Base-by-base conservation (phyloP, 2,113 vertebrate species). In the Microtus oregoni region DNA sequence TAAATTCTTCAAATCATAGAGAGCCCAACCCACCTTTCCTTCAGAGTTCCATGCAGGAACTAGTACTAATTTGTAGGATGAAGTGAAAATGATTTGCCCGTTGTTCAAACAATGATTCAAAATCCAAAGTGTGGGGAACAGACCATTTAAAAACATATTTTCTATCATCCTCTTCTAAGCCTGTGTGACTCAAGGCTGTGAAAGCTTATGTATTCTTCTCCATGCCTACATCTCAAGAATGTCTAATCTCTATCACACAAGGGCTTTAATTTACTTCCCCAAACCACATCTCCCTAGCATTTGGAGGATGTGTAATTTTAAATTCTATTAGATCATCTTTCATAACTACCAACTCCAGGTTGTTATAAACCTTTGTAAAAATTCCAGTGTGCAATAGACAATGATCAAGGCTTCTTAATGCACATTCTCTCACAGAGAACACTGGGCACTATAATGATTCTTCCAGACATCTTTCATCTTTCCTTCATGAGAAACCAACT, bases 261-360 rank as follows among this genome's bases (percentile, higher is more conserved):
- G 75, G 2, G 35, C 1, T 91, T 73, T 89, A 61, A 55, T 86
- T 67, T 85, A 86, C 65, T 87, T 32, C 19, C 9, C 4, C 50
- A 3, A 0, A 50, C 8, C 65, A 41, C 38, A 67, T 88, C 26
- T 92, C 61, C 86, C 50, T 86, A 89, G 81, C 32, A 82, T 50
- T 82, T 22, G 75, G 32, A 92, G 38, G 10, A 0, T 12, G 5
- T 67, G 0, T 17, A 78, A 90, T 52, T 90, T 38, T 65, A 95
- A 93, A 77, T 86, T 94, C 75, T 79, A 92, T 14, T 85, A 86
- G 87, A 73, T 44, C 82, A 47, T 63, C 20, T 89, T 77, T 89
- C 32, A 76, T 30, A 44, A 88, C n/a, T 81, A 35, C 68, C 65
- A 95, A 77, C 17, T 75, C 86, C 44, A 68, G 14, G 78, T 88